Conservation (phyloP, 53 echinoderm and acorn worm genomes). For the Paracentrotus lividus region DNA sequence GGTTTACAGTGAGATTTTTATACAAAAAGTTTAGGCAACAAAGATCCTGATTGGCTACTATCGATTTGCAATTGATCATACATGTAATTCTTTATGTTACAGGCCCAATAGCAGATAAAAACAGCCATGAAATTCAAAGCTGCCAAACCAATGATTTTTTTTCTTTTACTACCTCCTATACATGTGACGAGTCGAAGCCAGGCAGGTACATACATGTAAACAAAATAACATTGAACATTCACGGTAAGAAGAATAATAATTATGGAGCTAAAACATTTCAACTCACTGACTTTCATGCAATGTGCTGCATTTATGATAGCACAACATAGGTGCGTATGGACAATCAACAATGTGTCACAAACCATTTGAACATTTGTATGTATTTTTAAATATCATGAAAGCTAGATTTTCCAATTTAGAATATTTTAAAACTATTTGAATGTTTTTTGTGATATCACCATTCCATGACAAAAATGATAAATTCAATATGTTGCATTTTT, state of each 20-base stretch:
- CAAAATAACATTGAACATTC: conserved; percentile 24
- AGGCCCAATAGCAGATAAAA: conserved; percentile 11
- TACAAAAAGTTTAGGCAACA: no score
- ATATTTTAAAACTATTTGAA: no score
- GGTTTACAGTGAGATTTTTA: no score
- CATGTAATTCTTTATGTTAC: no score
- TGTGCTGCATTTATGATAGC: conserved; percentile 30
- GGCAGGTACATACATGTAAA: conserved; percentile 57
- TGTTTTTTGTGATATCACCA: no score
- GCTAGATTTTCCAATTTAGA: no score
- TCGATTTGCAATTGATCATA: no score
- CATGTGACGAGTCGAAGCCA: conserved; percentile 37
- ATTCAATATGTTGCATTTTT: no score
- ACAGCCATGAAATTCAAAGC: not conserved
- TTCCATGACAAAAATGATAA: no score
- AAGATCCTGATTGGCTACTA: no score
- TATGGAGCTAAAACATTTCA: conserved; percentile 16
- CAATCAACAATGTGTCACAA: not conserved
- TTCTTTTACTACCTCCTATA: conserved; percentile 52
- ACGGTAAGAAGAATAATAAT: not conserved
- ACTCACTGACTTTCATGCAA: not conserved
- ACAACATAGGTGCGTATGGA: not conserved
- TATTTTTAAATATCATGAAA: no score
- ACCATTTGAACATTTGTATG: not conserved
- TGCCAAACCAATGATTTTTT: conserved; percentile 33